phyloP scores from a whole-genome alignment of 2,797 vertebrate genomes.

The Simalia tracyae region DNA sequence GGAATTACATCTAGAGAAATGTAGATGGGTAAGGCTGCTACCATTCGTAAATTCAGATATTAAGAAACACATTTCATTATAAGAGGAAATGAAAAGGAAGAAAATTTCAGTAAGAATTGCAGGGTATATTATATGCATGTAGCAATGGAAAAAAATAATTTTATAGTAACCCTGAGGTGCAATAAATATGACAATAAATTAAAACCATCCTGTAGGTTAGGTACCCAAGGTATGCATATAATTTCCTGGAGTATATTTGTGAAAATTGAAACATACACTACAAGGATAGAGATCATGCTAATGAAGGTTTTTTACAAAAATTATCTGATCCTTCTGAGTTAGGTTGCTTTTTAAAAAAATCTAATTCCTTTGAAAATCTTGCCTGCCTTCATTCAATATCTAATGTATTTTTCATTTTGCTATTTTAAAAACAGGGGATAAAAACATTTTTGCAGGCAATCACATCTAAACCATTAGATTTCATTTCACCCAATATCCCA shows the following conservation, averaged over 20 bases:
- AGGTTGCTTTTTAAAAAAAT: background rate
- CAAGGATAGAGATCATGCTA: background rate
- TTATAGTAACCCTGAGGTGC: accelerated
- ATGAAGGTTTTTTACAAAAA: background rate
- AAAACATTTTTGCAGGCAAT: constrained; percentile 29
- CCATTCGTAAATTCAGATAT: background rate
- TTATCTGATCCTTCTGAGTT: background rate
- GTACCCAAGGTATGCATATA: background rate
- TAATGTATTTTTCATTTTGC: background rate
- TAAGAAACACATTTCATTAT: background rate
- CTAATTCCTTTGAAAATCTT: background rate
- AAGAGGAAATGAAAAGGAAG: background rate
- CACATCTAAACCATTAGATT: constrained; percentile 43
- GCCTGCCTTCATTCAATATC: background rate
- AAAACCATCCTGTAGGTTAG: background rate
- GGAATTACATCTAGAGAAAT: too few species aligned
- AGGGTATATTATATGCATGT: background rate
- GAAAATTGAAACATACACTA: background rate
- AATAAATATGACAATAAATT: background rate
- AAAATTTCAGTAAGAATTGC: background rate
- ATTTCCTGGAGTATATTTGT: background rate
- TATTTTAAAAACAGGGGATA: constrained; percentile 22
- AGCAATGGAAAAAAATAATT: background rate
- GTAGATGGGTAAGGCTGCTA: too few species aligned
- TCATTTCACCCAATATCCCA: constrained; percentile 20